Evolutionary conservation across 1,140 invertebrate species (phyloP).

Genomic region (Sycophaga agraensis): DNA sequence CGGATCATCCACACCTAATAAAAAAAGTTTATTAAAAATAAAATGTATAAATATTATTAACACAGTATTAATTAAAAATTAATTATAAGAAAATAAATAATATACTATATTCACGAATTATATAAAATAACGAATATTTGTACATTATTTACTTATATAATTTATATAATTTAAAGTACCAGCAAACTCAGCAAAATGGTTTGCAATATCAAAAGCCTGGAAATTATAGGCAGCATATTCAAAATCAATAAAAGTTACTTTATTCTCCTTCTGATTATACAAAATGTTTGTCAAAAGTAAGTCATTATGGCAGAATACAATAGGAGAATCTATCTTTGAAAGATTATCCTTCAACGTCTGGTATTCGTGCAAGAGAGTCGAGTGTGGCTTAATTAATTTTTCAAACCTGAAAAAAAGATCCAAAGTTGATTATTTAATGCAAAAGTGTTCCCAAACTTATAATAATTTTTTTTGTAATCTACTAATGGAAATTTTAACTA

Average conservation of each 20-base stretch:
- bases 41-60: neutral
- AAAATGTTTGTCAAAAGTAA: constrained; percentile 92
- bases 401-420: constrained; percentile 72
- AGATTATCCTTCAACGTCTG: constrained; percentile 68
- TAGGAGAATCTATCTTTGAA: constrained; percentile 68
- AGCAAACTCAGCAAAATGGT: constrained; percentile 97
- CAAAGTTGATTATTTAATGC: no score
- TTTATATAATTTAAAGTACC: constrained; percentile 63
- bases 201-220: constrained; percentile 95
- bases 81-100: no score
- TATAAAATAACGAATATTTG: no score
- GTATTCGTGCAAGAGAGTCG: constrained; percentile 70
- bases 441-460: no score
- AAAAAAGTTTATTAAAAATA: neutral
- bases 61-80: no score
- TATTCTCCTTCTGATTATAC: constrained; percentile 69
- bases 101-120: no score
- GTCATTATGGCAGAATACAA: constrained; percentile 98
- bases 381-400: constrained; percentile 67
- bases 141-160: neutral
- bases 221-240: constrained; percentile 95
- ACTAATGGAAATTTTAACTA: no score
- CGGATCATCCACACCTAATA: constrained; percentile 68
- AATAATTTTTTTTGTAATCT: no score
- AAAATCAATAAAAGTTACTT: constrained; percentile 94